These are phyloP conservation scores for Sesia apiformis DNA, from an alignment of 2,888 invertebrate species.

Conservation along the genomic window DNA sequence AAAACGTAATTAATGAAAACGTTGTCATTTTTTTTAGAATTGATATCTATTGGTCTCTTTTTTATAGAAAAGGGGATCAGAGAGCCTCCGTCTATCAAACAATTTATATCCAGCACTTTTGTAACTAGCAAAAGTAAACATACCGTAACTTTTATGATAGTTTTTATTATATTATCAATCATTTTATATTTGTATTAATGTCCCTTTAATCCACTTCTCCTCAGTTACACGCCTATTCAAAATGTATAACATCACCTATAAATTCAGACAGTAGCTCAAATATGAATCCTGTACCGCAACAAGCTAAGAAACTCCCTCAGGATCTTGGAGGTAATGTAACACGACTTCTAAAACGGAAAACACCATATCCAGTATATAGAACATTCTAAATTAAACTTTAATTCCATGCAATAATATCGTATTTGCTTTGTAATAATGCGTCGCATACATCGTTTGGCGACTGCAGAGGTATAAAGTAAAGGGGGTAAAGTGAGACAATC, in stretches of 20 bases:
- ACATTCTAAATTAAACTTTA: slow-evolving; percentile 25
- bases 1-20: no score
- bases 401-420: slow-evolving; percentile 15
- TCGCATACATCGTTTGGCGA: slow-evolving; percentile 25
- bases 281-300: slow-evolving; percentile 68
- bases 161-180: not conserved
- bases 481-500: slow-evolving; percentile 75
- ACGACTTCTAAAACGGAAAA: slow-evolving; percentile 19
- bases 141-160: no score
- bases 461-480: slow-evolving; percentile 29
- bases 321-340: slow-evolving; percentile 54
- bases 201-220: not conserved
- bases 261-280: slow-evolving; percentile 45
- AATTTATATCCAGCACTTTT: no score
- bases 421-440: slow-evolving; percentile 16
- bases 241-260: not conserved
- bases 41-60: no score
- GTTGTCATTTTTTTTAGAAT: no score
- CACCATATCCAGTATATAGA: slow-evolving; percentile 9
- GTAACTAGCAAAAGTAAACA: no score
- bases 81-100: no score
- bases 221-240: not conserved
- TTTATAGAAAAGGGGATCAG: no score
- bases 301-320: slow-evolving; percentile 70
- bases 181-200: not conserved